Conservation (phyloP, 2,113 vertebrate genomes). For the Chaetorhynchus papuensis region DNA sequence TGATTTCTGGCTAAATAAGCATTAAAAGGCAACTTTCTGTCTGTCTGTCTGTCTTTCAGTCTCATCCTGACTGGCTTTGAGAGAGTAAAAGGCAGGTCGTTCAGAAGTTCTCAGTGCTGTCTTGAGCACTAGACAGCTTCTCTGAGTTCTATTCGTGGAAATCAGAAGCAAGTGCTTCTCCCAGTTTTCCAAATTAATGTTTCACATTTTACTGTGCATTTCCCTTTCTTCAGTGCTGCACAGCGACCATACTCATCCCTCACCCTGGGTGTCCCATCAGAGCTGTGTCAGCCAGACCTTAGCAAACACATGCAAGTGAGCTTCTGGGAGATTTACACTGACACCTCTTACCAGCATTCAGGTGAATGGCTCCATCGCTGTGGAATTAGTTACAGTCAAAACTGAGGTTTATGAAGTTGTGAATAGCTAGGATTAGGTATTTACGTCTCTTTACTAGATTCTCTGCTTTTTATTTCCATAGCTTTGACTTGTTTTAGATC, state of each 20-base stretch:
- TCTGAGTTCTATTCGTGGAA: background rate
- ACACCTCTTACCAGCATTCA: background rate
- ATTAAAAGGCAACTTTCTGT: background rate
- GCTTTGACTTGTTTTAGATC: background rate
- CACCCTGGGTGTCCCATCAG: background rate
- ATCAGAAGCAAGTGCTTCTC: background rate
- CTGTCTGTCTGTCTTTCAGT: background rate
- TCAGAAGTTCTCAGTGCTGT: background rate
- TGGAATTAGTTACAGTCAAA: background rate
- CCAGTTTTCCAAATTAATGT: background rate
- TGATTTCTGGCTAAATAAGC: background rate
- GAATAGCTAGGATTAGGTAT: background rate
- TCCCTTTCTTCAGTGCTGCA: background rate
- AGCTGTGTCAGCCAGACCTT: background rate
- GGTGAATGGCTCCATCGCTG: background rate
- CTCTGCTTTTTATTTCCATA: background rate
- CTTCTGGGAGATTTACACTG: background rate
- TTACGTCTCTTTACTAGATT: background rate
- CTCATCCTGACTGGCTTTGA: background rate
- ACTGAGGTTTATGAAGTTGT: background rate
- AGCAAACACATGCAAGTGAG: background rate
- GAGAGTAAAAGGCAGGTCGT: background rate
- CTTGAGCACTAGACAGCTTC: background rate
- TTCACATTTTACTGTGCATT: background rate
- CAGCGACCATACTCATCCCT: background rate